These are phyloP conservation scores for Zaprionus capensis DNA, from an alignment of 1,140 invertebrate genomes.

Conservation along the genomic window DNA sequence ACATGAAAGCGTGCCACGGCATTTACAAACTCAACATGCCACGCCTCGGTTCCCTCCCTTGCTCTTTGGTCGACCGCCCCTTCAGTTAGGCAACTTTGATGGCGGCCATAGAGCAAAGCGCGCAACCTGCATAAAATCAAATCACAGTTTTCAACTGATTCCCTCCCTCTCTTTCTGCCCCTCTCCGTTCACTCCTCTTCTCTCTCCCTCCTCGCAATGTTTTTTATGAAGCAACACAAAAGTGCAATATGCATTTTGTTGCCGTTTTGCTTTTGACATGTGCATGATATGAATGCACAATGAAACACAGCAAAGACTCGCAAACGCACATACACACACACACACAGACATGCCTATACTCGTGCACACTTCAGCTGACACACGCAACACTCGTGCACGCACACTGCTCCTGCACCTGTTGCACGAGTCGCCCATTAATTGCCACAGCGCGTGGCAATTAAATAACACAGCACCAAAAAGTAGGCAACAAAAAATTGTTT, in stretches of 20 bases:
- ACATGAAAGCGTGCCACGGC: slow-evolving; percentile 36
- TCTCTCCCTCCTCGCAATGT: not conserved
- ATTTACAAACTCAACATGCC: slow-evolving; percentile 22
- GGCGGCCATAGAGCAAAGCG: slow-evolving; percentile 29
- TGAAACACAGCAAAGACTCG: slow-evolving; percentile 35
- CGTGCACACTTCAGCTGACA: not conserved
- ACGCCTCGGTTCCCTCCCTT: not conserved
- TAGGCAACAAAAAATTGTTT: slow-evolving; percentile 62
- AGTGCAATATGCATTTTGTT: slow-evolving; percentile 52
- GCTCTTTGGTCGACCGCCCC: not conserved
- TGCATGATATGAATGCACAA: slow-evolving; percentile 68
- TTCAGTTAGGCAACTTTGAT: slow-evolving; percentile 23
- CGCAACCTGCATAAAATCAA: slow-evolving; percentile 47
- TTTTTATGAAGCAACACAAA: slow-evolving; percentile 34
- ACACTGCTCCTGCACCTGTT: slow-evolving; percentile 58
- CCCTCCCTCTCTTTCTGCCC: not conserved
- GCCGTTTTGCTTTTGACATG: slow-evolving; percentile 44
- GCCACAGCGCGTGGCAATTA: slow-evolving; percentile 37
- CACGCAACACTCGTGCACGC: slow-evolving; percentile 9
- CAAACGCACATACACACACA: slow-evolving; percentile 10
- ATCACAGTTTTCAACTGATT: slow-evolving; percentile 42
- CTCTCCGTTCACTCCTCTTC: not conserved
- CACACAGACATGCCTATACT: not conserved
- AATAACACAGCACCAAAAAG: slow-evolving; percentile 46
- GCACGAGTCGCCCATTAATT: slow-evolving; percentile 60